Evolutionary conservation across 1,140 invertebrate species (phyloP).

Genomic region (Grapholita molesta): DNA sequence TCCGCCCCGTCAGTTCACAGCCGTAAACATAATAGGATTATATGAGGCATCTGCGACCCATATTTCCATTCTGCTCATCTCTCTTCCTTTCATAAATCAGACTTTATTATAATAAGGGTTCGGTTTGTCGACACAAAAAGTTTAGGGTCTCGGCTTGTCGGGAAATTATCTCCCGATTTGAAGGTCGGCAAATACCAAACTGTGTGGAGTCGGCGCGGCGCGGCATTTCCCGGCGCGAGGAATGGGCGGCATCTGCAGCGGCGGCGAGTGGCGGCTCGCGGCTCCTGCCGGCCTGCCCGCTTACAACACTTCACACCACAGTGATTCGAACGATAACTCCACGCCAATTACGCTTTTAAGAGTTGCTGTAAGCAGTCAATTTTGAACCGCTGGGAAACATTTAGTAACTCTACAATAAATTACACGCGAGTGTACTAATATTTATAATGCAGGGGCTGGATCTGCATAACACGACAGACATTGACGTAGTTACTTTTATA

Average conservation of each 20-base stretch:
- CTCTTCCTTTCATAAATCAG: neutral
- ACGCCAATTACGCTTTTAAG: too few relatives aligned
- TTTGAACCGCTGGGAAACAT: too few relatives aligned
- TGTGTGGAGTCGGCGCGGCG: neutral
- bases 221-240: neutral
- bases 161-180: neutral
- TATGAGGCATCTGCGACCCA: neutral
- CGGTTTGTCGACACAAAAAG: neutral
- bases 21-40: neutral
- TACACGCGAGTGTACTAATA: too few relatives aligned
- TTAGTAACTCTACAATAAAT: too few relatives aligned
- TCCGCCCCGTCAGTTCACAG: neutral
- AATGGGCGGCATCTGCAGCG: neutral
- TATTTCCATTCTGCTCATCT: neutral
- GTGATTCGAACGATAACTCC: too few relatives aligned
- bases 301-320: too few relatives aligned
- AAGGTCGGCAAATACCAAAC: constrained; percentile 13
- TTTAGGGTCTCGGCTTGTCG: neutral
- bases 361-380: too few relatives aligned
- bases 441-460: too few relatives aligned
- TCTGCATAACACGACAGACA: too few relatives aligned
- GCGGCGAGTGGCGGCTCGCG: too few relatives aligned
- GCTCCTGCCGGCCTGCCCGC: too few relatives aligned
- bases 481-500: too few relatives aligned
- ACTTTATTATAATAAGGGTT: neutral